Conservation (phyloP, 2,113 vertebrate genomes). For the Neopipo cinnamomea region DNA sequence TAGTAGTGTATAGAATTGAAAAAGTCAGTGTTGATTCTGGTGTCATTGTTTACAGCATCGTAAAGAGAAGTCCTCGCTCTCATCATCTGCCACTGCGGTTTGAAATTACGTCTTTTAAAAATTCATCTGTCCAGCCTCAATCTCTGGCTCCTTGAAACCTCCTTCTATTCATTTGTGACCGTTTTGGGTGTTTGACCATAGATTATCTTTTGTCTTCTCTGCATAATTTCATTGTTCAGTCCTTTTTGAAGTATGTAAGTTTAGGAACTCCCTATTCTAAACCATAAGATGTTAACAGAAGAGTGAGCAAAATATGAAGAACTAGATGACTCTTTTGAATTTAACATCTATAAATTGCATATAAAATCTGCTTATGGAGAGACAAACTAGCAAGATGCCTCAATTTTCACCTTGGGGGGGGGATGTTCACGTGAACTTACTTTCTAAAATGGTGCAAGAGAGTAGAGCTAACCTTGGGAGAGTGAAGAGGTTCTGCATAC, state of each 20-base stretch:
- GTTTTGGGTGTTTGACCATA: not conserved
- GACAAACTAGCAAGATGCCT: not conserved
- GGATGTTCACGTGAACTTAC: not conserved
- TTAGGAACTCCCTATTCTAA: not conserved
- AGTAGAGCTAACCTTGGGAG: fast-evolving
- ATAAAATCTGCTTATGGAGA: not conserved
- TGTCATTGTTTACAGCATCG: not conserved
- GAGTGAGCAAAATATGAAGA: not conserved
- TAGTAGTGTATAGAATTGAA: not conserved
- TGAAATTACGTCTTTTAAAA: not conserved
- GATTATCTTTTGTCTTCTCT: not conserved
- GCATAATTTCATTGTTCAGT: not conserved
- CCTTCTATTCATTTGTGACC: not conserved
- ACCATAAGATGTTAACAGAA: not conserved
- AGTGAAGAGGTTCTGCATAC: not conserved
- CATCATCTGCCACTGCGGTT: not conserved
- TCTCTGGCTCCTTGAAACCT: not conserved
- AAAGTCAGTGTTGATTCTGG: not conserved
- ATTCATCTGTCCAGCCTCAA: not conserved
- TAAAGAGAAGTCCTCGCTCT: not conserved
- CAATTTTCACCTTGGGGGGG: not conserved
- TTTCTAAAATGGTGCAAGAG: not conserved
- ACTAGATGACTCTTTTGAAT: not conserved
- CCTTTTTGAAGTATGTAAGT: not conserved
- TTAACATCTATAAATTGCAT: not conserved